These are phyloP conservation scores for Osmerus eperlanus DNA, from an alignment of 2,113 vertebrate species.

Conservation along the genomic window DNA sequence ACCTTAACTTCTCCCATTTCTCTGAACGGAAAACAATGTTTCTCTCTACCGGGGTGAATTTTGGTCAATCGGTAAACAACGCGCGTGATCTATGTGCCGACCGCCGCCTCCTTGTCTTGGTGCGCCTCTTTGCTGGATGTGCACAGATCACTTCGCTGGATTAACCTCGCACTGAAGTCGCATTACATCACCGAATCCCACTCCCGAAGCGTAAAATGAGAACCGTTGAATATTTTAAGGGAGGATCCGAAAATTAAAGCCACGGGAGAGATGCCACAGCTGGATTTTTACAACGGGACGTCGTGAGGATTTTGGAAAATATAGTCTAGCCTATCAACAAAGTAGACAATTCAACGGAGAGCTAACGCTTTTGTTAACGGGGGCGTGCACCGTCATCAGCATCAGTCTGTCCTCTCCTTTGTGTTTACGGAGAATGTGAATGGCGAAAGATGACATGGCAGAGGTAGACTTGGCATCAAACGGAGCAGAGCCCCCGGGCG, in stretches of 20 bases:
- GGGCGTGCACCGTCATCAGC: constrained; percentile 64
- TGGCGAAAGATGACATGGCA: constrained; percentile 82
- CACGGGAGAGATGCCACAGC: constrained; percentile 6
- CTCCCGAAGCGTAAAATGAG: constrained; percentile 21
- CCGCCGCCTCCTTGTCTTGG: constrained; percentile 17
- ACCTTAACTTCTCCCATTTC: constrained; percentile 8
- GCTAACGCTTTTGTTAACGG: constrained; percentile 52
- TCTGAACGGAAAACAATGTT: background rate
- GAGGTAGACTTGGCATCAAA: constrained; percentile 65
- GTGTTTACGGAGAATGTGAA: constrained; percentile 69
- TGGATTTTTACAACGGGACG: constrained; percentile 5
- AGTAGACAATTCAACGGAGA: constrained; percentile 4
- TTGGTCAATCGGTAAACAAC: background rate
- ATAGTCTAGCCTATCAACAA: constrained; percentile 1
- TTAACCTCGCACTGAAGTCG: constrained; percentile 36
- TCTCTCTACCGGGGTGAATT: background rate
- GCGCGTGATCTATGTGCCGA: background rate
- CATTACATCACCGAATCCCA: constrained; percentile 70
- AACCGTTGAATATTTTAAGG: constrained; percentile 26
- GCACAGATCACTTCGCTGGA: constrained; percentile 34
- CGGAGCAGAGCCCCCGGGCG: constrained; percentile 59
- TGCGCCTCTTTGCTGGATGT: constrained; percentile 35
- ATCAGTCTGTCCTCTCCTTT: constrained; percentile 65
- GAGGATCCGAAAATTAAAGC: constrained; percentile 14
- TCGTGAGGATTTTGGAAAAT: constrained; percentile 15